Evolutionary conservation across 2,797 vertebrate genomes (phyloP).

Genomic region (Semaprochilodus insignis): DNA sequence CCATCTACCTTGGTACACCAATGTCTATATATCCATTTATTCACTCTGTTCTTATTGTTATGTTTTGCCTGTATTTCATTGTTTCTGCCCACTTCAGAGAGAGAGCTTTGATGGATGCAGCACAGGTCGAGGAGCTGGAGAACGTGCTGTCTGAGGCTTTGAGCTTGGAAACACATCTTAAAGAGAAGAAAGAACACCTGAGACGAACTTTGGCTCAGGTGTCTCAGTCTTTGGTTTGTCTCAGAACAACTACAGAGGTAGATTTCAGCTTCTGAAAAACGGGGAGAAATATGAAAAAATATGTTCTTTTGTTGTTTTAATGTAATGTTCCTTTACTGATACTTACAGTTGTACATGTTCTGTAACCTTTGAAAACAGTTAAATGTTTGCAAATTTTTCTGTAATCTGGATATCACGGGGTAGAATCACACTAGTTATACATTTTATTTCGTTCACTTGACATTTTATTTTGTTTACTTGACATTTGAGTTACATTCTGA

Average conservation of each 20-base stretch:
- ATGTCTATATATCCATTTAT: background rate
- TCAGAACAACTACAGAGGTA: slow-evolving; percentile 75
- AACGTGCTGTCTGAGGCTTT: slow-evolving; percentile 71
- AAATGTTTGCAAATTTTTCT: background rate
- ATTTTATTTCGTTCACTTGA: slow-evolving; percentile 1
- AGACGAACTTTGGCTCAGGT: slow-evolving; percentile 63
- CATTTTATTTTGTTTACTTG: slow-evolving; percentile 1
- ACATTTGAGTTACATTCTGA: background rate
- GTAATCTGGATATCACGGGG: background rate
- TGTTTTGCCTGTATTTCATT: background rate
- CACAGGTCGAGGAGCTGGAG: slow-evolving; percentile 73
- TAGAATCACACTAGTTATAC: background rate
- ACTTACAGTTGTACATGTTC: background rate
- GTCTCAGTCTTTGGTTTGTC: slow-evolving; percentile 54
- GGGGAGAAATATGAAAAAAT: background rate
- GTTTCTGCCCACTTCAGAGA: slow-evolving; percentile 64
- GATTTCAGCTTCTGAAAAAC: background rate
- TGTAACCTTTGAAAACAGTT: background rate
- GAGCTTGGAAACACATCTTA: slow-evolving; percentile 71
- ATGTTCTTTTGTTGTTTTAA: background rate
- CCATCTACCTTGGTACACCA: background rate
- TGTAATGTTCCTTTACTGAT: background rate
- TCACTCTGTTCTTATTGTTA: background rate
- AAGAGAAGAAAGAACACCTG: slow-evolving; percentile 75
- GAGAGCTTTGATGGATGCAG: slow-evolving; percentile 67